These are phyloP conservation scores for Phasianus colchicus DNA, from an alignment of 2,113 vertebrate genomes.

Conservation along the genomic window DNA sequence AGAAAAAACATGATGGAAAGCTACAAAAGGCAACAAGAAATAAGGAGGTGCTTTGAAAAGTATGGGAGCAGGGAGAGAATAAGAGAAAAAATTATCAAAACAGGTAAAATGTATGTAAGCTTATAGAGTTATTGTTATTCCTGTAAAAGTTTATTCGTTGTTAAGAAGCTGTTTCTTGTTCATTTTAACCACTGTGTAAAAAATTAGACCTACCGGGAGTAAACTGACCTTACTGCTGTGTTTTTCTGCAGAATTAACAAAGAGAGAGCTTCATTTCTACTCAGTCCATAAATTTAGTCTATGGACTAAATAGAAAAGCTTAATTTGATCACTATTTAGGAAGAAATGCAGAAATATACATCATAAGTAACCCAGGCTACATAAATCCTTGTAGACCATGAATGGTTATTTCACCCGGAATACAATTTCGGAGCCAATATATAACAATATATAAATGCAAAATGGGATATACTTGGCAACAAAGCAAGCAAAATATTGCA, in stretches of 20 bases:
- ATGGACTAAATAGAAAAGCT: constrained; percentile 4
- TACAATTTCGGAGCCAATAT: not conserved
- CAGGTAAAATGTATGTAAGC: not conserved
- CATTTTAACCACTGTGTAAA: not conserved
- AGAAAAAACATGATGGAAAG: not conserved
- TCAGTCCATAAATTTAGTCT: not conserved
- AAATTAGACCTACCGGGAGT: not conserved
- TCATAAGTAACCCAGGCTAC: not conserved
- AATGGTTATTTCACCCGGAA: not conserved
- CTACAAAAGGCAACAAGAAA: constrained; percentile 21
- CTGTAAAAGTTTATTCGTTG: not conserved
- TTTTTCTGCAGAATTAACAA: not conserved
- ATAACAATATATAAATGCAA: not conserved
- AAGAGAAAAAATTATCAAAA: not conserved
- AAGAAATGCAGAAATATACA: not conserved
- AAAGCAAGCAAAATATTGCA: not conserved
- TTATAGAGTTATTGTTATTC: not conserved
- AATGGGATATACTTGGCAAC: not conserved
- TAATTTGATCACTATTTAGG: not conserved
- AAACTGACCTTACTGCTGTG: not conserved
- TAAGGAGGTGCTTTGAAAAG: not conserved
- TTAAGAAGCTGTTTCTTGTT: not conserved
- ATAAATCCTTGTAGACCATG: not conserved
- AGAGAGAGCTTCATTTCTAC: not conserved
- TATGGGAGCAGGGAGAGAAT: not conserved